A percentile compares a stretch with the other conserved stretches of the same genome.
phyloP scores from a whole-genome alignment of 2,113 vertebrate genomes.

The Bubo blakistoni region DNA sequence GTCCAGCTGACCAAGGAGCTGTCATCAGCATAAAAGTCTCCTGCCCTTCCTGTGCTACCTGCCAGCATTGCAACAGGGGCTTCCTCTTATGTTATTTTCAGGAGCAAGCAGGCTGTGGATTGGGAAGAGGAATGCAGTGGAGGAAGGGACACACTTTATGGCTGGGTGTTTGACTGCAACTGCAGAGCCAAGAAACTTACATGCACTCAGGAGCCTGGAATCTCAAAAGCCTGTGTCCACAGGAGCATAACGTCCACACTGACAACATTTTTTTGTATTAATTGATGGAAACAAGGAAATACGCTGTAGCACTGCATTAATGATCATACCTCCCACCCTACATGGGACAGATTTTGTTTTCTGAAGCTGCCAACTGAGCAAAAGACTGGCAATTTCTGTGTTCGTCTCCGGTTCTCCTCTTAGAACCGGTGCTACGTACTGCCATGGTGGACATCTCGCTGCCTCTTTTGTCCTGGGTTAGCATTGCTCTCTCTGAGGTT shows the following conservation, averaged over 20 bases:
- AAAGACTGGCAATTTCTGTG: constrained; percentile 63
- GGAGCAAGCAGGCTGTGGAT: not conserved
- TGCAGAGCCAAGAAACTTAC: not conserved
- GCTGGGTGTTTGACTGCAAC: not conserved
- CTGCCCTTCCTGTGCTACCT: not conserved
- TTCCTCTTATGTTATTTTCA: too few species aligned
- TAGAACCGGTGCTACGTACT: constrained; percentile 21
- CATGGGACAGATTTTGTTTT: constrained; percentile 78
- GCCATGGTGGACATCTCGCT: constrained; percentile 76
- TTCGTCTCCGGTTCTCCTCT: constrained; percentile 59
- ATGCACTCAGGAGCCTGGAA: not conserved
- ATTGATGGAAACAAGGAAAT: not conserved
- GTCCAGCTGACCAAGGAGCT: not conserved
- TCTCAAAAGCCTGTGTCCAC: not conserved
- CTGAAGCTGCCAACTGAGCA: constrained; percentile 69
- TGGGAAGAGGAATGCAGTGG: not conserved
- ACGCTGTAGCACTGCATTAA: not conserved
- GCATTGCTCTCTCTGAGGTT: constrained; percentile 64
- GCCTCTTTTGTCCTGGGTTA: constrained; percentile 68
- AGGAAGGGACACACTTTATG: not conserved
- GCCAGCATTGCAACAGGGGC: not conserved
- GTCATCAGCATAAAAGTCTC: not conserved
- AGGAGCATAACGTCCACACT: not conserved
- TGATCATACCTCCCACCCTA: not conserved
- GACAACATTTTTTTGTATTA: not conserved